Conservation (phyloP, 1,140 invertebrate genomes). For the Neodiprion lecontei region DNA sequence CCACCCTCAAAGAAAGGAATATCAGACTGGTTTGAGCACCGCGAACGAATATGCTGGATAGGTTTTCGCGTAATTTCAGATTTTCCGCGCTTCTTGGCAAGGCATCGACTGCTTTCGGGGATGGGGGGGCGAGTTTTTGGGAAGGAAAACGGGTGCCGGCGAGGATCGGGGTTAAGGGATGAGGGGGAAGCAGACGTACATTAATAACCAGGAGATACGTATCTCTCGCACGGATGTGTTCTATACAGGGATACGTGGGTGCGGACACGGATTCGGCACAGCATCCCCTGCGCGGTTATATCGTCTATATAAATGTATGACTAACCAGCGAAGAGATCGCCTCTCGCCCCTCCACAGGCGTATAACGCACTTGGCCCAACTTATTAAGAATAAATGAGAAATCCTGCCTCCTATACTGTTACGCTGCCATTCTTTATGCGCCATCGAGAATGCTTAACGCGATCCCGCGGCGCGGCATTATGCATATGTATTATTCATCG, state of each 20-base stretch:
- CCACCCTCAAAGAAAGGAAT: slow-evolving; percentile 6
- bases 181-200: slow-evolving; percentile 50
- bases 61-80: slow-evolving; percentile 41
- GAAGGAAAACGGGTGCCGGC: slow-evolving; percentile 18
- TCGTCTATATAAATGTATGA: slow-evolving; percentile 51
- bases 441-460: no score
- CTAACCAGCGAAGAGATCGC: slow-evolving; percentile 48
- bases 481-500: no score
- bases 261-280: slow-evolving; percentile 22
- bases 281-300: slow-evolving; percentile 33
- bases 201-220: slow-evolving; percentile 58
- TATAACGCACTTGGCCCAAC: slow-evolving; percentile 24
- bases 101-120: slow-evolving; percentile 31
- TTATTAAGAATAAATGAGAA: slow-evolving; percentile 52
- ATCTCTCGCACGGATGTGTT: slow-evolving; percentile 44
- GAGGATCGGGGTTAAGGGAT: slow-evolving; percentile 29
- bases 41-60: slow-evolving; percentile 35
- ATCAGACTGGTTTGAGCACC: neutral
- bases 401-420: no score
- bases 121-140: slow-evolving; percentile 20
- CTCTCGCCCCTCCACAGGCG: neutral
- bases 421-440: no score
- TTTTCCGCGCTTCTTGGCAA: slow-evolving; percentile 42
- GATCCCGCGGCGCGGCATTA: no score
- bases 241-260: slow-evolving; percentile 26